Evolutionary conservation across 2,888 invertebrate genomes (phyloP), one percentile per base, ranked within the genome.

Genomic region (Dryobotodes eremita): DNA sequence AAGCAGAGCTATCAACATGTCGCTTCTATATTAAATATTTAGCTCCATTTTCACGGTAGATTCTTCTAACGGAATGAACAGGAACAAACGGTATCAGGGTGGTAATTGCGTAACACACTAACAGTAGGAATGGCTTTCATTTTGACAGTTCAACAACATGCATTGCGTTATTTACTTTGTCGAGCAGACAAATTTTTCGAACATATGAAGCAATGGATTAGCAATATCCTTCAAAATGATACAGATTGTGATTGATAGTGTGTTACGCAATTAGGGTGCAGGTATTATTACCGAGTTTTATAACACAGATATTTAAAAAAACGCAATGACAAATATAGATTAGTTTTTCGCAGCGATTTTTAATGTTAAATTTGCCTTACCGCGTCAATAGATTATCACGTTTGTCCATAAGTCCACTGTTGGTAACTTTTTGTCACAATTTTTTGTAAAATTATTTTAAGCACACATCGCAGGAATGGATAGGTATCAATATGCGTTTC

Each of bases 11-110:
- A 71, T 84, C 86, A 83, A 73, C 79, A 64, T 75, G 42, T 86
- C 68, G 62, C 84, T 86, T 79, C 71, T 75, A 86, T 62, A 83
- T 86, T 75, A 75, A 82, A 83, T 61, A 86, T 83, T 75, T 55
- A 62, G 48, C 66, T 75, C 26, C 68, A 66, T 86, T 72, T 86
- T 84, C 83, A 86, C 64, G 83, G 79, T 83, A 55, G 62, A 83
- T 86, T 46, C 71, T 55, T n/a, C 36, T 76, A 86, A 84, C 84
- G 86, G 83, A n/a, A 85, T 83, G 57, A 53, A 23, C 57, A 85
- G 61, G 53, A 76, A 83, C 26, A 73, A 76, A 83, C 86, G 82
- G 85, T 85, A 82, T 82, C 8, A 10, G 31, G 2, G 31, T 1
- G 1, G 31, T 36, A 36, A 36, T 36, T 36, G 1, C 31, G 31